Percentiles rank a stretch among this genome's conserved stretches.
Evolutionary conservation across 2,797 vertebrate genomes (phyloP).

Genomic region (Pseudochirops cupreus): DNA sequence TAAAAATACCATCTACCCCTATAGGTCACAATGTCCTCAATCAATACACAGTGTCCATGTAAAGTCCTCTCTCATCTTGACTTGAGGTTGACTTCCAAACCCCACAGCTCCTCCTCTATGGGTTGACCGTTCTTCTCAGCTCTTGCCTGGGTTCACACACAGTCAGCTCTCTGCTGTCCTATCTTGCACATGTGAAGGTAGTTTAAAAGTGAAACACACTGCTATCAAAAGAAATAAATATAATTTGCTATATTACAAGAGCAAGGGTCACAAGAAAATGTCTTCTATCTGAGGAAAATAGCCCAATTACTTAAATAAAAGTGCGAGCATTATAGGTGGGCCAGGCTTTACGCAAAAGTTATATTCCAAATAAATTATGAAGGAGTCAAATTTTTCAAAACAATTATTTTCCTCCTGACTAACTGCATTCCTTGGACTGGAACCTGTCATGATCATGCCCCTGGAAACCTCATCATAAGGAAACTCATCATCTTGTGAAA

Average conservation of each 20-base stretch:
- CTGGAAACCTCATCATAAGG: neutral
- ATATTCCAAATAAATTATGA: neutral
- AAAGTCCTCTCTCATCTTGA: no score
- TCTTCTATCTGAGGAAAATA: neutral
- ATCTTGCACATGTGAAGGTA: neutral
- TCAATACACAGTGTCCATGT: no score
- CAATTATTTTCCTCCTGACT: neutral
- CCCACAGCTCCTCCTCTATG: no score
- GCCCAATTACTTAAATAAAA: neutral
- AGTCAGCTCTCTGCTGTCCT: no score
- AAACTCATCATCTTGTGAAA: neutral
- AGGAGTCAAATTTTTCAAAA: neutral
- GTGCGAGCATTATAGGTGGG: neutral
- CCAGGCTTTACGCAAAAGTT: neutral
- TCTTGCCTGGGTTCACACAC: no score
- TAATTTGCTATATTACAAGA: neutral
- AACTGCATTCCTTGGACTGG: neutral
- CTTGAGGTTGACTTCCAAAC: no score
- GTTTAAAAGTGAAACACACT: neutral
- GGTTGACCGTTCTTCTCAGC: no score
- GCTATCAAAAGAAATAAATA: neutral
- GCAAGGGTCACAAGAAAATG: neutral
- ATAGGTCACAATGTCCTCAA: no score
- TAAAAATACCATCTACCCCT: no score
- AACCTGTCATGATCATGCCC: neutral